These are phyloP conservation scores for Hafferia zeledoni DNA, from an alignment of 2,797 vertebrate genomes.

Conservation along the genomic window DNA sequence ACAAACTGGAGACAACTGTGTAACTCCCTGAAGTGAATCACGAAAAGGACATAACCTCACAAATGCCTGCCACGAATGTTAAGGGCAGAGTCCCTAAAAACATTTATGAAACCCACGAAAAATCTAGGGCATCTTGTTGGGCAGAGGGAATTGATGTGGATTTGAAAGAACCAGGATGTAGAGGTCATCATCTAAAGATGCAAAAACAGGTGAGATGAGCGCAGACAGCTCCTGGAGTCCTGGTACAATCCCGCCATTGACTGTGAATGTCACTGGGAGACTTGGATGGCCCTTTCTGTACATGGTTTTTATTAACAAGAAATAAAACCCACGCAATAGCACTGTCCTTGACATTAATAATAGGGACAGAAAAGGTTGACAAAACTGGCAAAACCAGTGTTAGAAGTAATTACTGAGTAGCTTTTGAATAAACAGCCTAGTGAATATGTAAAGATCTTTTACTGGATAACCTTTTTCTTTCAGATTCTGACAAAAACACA, in stretches of 20 bases:
- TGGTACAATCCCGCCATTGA: not conserved
- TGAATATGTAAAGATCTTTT: not conserved
- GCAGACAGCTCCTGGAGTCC: not conserved
- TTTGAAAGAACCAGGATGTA: not conserved
- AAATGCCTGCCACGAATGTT: constrained; percentile 28
- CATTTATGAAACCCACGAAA: not conserved
- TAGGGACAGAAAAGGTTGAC: not conserved
- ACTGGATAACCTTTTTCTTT: not conserved
- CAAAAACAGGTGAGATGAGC: not conserved
- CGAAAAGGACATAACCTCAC: constrained; percentile 18
- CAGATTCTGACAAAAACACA: not conserved
- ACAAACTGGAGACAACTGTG: constrained; percentile 33
- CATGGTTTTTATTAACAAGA: not conserved
- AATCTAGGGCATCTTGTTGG: not conserved
- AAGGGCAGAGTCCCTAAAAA: not conserved
- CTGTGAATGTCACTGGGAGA: not conserved
- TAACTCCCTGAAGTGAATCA: constrained; percentile 44
- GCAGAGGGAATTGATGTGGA: not conserved
- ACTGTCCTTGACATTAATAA: not conserved
- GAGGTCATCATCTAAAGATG: not conserved
- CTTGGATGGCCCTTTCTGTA: not conserved
- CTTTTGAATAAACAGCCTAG: not conserved
- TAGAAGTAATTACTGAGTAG: not conserved
- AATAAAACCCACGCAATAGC: not conserved
- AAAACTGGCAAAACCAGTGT: not conserved